Evolutionary conservation across 2,797 vertebrate genomes (phyloP).

Genomic region (Agapornis canus): DNA sequence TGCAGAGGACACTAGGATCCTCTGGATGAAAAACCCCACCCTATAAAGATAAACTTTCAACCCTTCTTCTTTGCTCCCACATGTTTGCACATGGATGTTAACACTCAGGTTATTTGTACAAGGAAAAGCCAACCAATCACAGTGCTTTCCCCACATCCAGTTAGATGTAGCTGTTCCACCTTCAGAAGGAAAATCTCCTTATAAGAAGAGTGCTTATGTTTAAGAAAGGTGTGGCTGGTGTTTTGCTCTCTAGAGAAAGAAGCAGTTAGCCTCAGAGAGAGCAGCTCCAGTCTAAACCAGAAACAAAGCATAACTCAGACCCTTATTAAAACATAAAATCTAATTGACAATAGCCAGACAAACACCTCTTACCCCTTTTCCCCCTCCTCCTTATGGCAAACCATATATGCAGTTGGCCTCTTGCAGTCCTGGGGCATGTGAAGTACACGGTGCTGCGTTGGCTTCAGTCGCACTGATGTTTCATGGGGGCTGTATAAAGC

Average conservation of each 20-base stretch:
- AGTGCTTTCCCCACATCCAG: not conserved
- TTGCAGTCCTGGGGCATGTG: rapidly evolving
- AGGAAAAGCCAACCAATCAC: not conserved
- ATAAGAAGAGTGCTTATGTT: not conserved
- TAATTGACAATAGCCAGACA: not conserved
- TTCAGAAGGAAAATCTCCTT: not conserved
- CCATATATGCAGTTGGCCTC: rapidly evolving
- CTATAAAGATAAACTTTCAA: not conserved
- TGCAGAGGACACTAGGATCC: not conserved
- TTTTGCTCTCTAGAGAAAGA: not conserved
- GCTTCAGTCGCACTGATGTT: too few relatives aligned
- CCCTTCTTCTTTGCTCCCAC: not conserved
- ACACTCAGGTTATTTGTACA: not conserved
- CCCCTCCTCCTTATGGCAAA: not conserved
- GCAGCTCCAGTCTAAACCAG: not conserved
- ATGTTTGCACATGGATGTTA: not conserved
- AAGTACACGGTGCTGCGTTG: not conserved
- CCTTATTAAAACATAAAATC: not conserved
- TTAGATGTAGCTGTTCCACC: not conserved
- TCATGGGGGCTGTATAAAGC: rapidly evolving
- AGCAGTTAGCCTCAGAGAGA: not conserved
- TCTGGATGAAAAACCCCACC: not conserved
- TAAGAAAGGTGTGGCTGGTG: not conserved
- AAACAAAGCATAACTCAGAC: not conserved
- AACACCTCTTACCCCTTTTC: not conserved